phyloP scores from a whole-genome alignment of 53 echinoderm and acorn worm genomes.

The Actinopyga echinites region DNA sequence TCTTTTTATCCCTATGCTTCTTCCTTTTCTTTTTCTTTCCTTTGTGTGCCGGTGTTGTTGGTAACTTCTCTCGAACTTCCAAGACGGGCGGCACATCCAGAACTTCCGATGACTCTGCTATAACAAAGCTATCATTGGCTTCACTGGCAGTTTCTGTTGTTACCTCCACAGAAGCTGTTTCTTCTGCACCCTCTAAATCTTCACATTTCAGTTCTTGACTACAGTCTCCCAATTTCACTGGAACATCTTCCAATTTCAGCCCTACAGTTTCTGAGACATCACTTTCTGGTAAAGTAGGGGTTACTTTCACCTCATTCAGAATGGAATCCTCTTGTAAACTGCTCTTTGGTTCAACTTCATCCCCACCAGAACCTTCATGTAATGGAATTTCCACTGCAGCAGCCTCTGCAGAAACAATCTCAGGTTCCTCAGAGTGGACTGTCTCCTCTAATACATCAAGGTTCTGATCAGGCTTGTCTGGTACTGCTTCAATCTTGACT shows the following conservation, averaged over 20 bases:
- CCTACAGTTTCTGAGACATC: too few species aligned
- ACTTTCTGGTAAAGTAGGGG: too few species aligned
- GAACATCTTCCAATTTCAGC: too few species aligned
- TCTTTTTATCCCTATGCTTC: conserved; percentile 65
- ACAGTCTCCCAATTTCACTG: not conserved
- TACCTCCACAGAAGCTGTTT: conserved; percentile 20
- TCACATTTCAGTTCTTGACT: not conserved
- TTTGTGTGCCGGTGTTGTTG: conserved; percentile 1
- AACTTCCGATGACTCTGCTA: not conserved
- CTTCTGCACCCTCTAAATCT: conserved; percentile 23
- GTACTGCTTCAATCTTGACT: not conserved
- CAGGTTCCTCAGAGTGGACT: too few species aligned
- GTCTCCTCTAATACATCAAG: not conserved
- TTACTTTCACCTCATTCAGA: too few species aligned
- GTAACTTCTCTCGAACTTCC: conserved; percentile 9
- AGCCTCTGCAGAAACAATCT: too few species aligned
- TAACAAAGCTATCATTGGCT: conserved; percentile 30
- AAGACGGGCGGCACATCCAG: not conserved
- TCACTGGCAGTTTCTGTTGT: conserved; percentile 32
- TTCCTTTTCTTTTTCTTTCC: conserved; percentile 48
- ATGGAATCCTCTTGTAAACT: too few species aligned
- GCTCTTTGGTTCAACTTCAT: too few species aligned
- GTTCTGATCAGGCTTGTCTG: not conserved
- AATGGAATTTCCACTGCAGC: too few species aligned
- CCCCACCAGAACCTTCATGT: too few species aligned